These are phyloP conservation scores for Stylophora pistillata DNA, from an alignment of 64 coral and sea anemone genomes.

Conservation along the genomic window DNA sequence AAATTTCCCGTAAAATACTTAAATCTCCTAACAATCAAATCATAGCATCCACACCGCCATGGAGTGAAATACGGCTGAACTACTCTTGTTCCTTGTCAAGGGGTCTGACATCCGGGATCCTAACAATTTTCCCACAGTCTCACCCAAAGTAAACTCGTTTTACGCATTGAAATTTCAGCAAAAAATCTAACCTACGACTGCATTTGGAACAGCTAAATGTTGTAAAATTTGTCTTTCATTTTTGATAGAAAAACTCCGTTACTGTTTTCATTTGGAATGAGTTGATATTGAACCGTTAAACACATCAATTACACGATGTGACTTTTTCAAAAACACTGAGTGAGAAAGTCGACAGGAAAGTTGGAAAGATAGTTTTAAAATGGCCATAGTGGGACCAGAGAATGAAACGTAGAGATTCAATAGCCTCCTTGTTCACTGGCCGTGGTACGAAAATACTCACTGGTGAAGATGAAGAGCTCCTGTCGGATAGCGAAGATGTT, in stretches of 20 bases:
- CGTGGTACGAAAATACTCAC: background rate
- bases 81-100: background rate
- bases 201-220: too few species aligned
- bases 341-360: background rate
- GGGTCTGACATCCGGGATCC: background rate
- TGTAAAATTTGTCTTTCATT: too few species aligned
- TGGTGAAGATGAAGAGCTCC: slow-evolving; percentile 8
- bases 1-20: too few species aligned
- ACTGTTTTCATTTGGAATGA: background rate
- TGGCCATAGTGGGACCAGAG: background rate
- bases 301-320: background rate
- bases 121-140: background rate
- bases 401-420: slow-evolving; percentile 49
- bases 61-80: too few species aligned
- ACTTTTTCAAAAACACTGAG: background rate
- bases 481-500: background rate
- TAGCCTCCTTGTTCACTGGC: background rate
- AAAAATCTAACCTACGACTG: too few species aligned
- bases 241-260: too few species aligned
- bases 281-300: background rate
- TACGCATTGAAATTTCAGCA: too few species aligned
- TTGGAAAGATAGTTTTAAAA: background rate
- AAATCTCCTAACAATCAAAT: too few species aligned
- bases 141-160: background rate
- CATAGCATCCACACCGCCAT: too few species aligned